Base-by-base conservation (phyloP, 1,140 invertebrate species). In the Formica selysi region DNA sequence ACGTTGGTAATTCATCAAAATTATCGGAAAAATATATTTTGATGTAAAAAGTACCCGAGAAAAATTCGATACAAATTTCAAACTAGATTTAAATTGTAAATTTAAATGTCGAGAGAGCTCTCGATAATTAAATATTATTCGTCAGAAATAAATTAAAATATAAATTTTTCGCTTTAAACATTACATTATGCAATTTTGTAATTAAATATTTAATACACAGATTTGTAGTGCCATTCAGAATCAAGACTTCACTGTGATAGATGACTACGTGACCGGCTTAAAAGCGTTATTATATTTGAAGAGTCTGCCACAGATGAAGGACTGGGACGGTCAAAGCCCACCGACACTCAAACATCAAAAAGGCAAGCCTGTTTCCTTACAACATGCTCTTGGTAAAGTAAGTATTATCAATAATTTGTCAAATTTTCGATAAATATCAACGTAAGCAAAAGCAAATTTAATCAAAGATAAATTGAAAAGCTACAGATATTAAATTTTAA, bases 151-250 rank as follows among this genome's bases (percentile, higher is more conserved):
- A 51, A 48, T 16, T 51, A 51, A 51, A 51, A 51, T 51, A 19
- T 48, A 51, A 51, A 19, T 51, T 51, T 51, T 51, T 51, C 4
- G 16, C 16, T 51, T 51, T 51, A 51, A 48, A 48, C 13, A 48
- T 41, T 41, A 7, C 44, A 48, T 48, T 48, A 51, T 16, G 26
- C 16, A 2, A 32, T n/a, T 22, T 68, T 13, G 19, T 54, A 67
- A 36, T 22, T 0, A 1, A 51, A 59, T 59, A 41, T 41, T 44
- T 48, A 36, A 73, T 65, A 32, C 0, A 6, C 13, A 98, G 97
- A 96, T 99, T 71, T 98, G 99, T 94, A 99, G 98, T 93, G 98
- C 99, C 7, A 96, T 99, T 19, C 99, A 99, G 94, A 99, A 99
- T 95, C 99, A 99, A 96, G 99, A 99, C 95, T 99, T 99, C 90